Conservation (phyloP, 2,113 vertebrate genomes). For the Psammodynastes pulverulentus region DNA sequence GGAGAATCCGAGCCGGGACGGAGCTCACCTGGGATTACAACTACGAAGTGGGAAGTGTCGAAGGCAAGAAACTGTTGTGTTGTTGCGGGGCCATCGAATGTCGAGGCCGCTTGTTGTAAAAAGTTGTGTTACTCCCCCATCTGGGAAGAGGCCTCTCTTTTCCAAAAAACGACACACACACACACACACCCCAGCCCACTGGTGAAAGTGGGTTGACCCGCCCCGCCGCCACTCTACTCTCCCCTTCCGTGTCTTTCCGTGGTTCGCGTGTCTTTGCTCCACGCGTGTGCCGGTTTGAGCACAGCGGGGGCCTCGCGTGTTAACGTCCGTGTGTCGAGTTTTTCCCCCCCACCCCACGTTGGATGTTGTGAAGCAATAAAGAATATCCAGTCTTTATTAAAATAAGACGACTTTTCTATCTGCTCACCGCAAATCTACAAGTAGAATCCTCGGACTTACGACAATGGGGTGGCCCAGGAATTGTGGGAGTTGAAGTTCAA, state of each 20-base stretch:
- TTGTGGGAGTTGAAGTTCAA: no score
- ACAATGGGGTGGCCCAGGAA: no score
- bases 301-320: neutral
- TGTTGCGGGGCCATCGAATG: constrained; percentile 96
- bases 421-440: no score
- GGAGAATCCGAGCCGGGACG: constrained; percentile 91
- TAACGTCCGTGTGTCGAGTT: neutral
- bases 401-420: neutral
- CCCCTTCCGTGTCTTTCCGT: no score
- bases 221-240: neutral
- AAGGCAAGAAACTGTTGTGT: constrained; percentile 94
- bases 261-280: neutral
- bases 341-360: no score
- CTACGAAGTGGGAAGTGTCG: constrained; percentile 97
- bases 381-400: neutral
- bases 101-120: constrained; percentile 85
- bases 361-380: neutral
- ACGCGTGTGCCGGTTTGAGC: neutral
- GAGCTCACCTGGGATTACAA: constrained; percentile 99
- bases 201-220: neutral
- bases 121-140: neutral
- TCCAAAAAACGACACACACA: no score
- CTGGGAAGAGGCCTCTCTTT: neutral
- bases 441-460: no score
- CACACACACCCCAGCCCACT: neutral